Conservation (phyloP, 2,888 invertebrate genomes). For the Trachelus troglodyta region DNA sequence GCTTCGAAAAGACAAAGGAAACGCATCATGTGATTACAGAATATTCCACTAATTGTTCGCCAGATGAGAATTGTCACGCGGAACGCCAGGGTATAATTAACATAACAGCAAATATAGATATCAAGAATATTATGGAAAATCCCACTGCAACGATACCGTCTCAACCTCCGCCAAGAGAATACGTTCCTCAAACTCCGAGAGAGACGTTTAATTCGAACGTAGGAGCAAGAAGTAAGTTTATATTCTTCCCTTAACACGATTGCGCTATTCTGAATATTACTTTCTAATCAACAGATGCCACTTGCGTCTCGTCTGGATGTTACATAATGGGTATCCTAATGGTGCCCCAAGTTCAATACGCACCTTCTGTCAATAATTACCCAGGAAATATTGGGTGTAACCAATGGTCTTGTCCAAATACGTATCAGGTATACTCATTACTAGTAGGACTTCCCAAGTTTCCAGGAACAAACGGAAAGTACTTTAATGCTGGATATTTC, state of each 20-base stretch:
- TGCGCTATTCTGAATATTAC: background rate
- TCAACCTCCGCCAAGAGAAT: too few species aligned
- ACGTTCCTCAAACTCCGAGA: background rate
- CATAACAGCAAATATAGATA: constrained; percentile 51
- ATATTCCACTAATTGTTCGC: constrained; percentile 43
- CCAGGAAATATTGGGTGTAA: background rate
- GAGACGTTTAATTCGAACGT: background rate
- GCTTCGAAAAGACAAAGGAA: constrained; percentile 46
- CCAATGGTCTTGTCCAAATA: background rate
- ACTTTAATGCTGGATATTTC: background rate
- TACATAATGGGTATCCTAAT: constrained; percentile 2
- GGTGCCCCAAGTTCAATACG: constrained; percentile 28
- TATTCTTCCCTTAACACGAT: background rate
- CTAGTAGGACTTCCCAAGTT: background rate
- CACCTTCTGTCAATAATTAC: background rate
- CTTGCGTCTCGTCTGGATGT: background rate
- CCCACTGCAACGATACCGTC: constrained; percentile 4
- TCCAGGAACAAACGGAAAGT: background rate
- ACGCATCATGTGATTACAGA: constrained; percentile 49
- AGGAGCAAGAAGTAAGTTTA: background rate
- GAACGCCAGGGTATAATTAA: constrained; percentile 30
- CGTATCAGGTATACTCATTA: background rate
- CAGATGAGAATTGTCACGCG: constrained; percentile 27
- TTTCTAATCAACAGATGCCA: background rate
- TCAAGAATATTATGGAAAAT: constrained; percentile 40